Evolutionary conservation across 2,797 vertebrate species (phyloP), one percentile per base, ranked within the genome.

Genomic region (Cyprinodon diabolis): DNA sequence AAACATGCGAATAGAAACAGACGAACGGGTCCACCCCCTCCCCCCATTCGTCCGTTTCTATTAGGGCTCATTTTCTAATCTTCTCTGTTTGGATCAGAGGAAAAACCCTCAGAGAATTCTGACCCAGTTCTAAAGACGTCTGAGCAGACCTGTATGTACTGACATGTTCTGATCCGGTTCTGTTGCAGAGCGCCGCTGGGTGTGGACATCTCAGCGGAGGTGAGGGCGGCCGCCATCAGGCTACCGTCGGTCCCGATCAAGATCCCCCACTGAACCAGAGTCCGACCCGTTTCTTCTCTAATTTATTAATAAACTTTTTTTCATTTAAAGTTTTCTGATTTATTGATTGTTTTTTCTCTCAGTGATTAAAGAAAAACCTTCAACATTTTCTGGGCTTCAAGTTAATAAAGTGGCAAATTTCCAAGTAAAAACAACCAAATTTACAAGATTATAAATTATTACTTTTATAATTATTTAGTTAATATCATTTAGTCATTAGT

Each of bases 171-270:
- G 48, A 11, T 7, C 40, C 25, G 37, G 35, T 68, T 54, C 15
- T 55, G 43, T 15, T 17, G 52, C 84, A 99, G 98, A 92, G 96
- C 97, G 67, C 94, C 93, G 3, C 94, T 99, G 82, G 98, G 98
- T 78, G 85, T 90, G 68, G 95, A 99, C 86, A 95, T 99, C 84
- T 96, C 96, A 54, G 90, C 94, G 69, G 91, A 95, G 87, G 97
- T 99, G 79, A 95, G 84, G 90, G 91, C 96, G 49, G 95, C 96
- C 48, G 90, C 93, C 9, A 97, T 99, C 90, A 95, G 88, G 87
- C 66, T 97, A 47, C 96, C 96, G 9, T 68, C 23, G 37, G 52
- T 97, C 82, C 95, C 91, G 88, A 81, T 95, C 56, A 93, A 85
- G 67, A 90, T 92, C 82, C 63, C 40, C 57, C 57, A 35, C 51